A percentile compares a stretch with the other conserved stretches of the same genome.
phyloP scores from a whole-genome alignment of 2,113 vertebrate species.

The Dipodomys stephensi region DNA sequence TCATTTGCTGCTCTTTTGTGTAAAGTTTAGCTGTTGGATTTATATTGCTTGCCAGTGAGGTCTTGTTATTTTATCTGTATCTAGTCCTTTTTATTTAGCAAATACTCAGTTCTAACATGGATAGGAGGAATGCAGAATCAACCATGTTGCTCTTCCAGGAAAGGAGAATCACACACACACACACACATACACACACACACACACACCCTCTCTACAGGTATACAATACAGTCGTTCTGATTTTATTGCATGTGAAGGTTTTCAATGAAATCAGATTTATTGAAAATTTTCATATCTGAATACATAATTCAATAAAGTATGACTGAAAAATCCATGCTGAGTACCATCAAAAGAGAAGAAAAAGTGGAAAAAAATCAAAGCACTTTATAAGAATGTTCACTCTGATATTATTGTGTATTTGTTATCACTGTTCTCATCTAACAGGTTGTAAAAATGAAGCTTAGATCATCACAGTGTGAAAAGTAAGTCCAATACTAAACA shows the following conservation, averaged over 20 bases:
- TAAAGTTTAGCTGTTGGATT: not conserved
- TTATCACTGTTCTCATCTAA: not conserved
- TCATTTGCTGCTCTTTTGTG: not conserved
- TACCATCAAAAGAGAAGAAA: not conserved
- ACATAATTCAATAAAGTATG: too few species aligned
- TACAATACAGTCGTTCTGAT: too few species aligned
- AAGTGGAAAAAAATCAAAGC: not conserved
- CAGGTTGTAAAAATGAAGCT: not conserved
- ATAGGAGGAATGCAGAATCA: not conserved
- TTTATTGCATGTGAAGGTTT: not conserved
- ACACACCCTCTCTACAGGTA: too few species aligned
- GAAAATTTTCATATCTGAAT: not conserved
- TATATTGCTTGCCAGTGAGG: not conserved
- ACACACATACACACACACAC: too few species aligned
- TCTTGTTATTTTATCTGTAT: not conserved
- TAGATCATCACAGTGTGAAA: not conserved
- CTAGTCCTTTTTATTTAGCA: not conserved
- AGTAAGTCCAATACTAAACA: not conserved
- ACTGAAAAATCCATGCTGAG: not conserved
- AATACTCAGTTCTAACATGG: not conserved
- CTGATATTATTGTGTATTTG: not conserved
- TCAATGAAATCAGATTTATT: rapidly evolving
- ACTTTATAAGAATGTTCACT: not conserved
- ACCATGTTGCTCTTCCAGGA: not conserved
- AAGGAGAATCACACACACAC: too few species aligned